These are phyloP conservation scores for Oryctolagus cuniculus DNA, from an alignment of 2,113 vertebrate genomes.

Conservation along the genomic window DNA sequence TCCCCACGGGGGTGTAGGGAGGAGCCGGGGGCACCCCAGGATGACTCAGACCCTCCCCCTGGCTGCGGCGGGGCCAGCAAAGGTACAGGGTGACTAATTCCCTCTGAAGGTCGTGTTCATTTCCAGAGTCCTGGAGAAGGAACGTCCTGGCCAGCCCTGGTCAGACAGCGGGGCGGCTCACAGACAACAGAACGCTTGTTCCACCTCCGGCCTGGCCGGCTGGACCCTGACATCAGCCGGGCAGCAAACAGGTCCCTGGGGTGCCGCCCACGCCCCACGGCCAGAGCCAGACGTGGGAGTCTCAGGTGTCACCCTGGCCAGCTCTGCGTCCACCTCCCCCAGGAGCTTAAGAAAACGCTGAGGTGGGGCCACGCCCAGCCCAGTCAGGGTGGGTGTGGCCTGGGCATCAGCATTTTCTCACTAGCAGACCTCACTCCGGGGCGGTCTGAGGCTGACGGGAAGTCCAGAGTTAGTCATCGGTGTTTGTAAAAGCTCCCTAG, in stretches of 20 bases:
- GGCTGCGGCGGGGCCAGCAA: not conserved
- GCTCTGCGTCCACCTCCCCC: not conserved
- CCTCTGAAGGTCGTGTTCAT: not conserved
- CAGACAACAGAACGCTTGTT: not conserved
- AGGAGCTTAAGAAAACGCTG: not conserved
- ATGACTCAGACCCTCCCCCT: conserved; percentile 17
- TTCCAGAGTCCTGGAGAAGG: not conserved
- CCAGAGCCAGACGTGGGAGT: not conserved
- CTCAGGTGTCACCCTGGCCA: not conserved
- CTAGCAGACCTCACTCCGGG: conserved; percentile 12
- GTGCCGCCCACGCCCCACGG: not conserved
- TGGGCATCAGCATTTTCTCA: not conserved
- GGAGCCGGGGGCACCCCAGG: not conserved
- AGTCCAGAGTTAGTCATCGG: not conserved
- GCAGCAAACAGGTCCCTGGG: not conserved
- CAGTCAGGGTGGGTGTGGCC: not conserved
- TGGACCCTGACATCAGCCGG: not conserved
- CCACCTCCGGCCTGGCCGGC: not conserved
- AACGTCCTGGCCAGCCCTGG: too few relatives aligned
- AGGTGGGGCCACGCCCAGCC: not conserved
- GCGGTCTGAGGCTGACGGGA: not conserved
- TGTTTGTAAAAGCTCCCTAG: not conserved
- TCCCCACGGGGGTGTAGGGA: not conserved
- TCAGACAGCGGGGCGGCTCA: too few relatives aligned
- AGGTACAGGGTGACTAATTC: not conserved